Evolutionary conservation across 1,140 invertebrate species (phyloP), one percentile per base, ranked within the genome.

Genomic region (Octopus sinensis): DNA sequence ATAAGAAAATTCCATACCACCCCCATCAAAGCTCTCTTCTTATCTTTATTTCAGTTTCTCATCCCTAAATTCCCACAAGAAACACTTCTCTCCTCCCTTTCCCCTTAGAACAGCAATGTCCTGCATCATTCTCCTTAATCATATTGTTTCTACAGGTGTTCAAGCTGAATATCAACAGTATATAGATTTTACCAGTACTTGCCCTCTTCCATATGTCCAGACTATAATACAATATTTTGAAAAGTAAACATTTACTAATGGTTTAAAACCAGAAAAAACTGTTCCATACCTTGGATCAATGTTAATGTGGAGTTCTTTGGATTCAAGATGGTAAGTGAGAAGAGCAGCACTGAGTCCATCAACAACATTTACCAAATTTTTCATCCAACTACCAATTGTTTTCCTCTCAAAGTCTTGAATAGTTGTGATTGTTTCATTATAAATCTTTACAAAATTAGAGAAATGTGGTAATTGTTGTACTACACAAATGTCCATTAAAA

Each of bases 381-480:
- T 86, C 81, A 88, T 90, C 90, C 90, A 91, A 80, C 88, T 87
- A 0, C 87, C 88, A 78, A 90, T 88, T 87, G 89, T 91, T 12
- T 88, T 79, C 79, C 88, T 90, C 81, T 91, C 90, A 86, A 90
- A 91, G 10, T 88, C 89, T 4, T 90, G 88, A 75, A 91, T 83
- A 17, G 89, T 89, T 43, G 88, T 88, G 5, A 89, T 88, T 13
- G 90, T 84, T 80, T 86, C 84, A 82, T 91, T 91, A 84, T 90
- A 91, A 53, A 89, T 88, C 56, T 85, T 86, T 0, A 89, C 87
- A 23, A 90, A 88, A 13, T 87, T 82, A 7, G 86, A 84, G 84
- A 88, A 91, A 79, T 90, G 89, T 80, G 85, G 82, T 9, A 90
- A 81, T 53, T 86, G 85, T 43, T 87, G 87, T 52, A 91, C 87